Conservation (phyloP, 2,888 invertebrate genomes). For the Rhodophaea formosa region DNA sequence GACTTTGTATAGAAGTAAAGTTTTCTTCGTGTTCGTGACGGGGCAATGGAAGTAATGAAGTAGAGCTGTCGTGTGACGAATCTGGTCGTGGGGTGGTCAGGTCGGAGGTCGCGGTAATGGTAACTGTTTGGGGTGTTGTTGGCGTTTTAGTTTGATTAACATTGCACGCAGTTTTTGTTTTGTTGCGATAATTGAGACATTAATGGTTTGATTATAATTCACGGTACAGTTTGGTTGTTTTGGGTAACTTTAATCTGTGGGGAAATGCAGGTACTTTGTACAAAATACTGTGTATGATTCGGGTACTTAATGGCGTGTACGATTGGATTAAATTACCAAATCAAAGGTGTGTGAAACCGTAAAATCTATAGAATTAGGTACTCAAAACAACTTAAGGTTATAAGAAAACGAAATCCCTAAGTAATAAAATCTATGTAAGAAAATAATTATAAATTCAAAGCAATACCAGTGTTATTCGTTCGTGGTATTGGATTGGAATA, state of each 20-base stretch:
- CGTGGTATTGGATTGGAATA: too few relatives aligned
- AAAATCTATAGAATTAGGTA: too few relatives aligned
- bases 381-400: too few relatives aligned
- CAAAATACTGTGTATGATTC: too few relatives aligned
- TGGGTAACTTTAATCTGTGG: not conserved
- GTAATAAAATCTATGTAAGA: too few relatives aligned
- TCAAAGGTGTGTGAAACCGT: too few relatives aligned
- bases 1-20: not conserved
- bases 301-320: too few relatives aligned
- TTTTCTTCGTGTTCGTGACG: not conserved
- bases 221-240: not conserved
- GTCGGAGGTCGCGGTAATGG: slow-evolving; percentile 14
- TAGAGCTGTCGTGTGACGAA: slow-evolving; percentile 7
- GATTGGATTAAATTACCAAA: too few relatives aligned
- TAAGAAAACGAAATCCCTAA: too few relatives aligned
- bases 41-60: not conserved
- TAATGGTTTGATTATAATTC: not conserved
- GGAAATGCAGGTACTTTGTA: too few relatives aligned
- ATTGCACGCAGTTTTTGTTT: not conserved
- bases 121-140: not conserved
- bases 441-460: too few relatives aligned
- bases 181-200: not conserved
- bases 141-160: slow-evolving; percentile 12
- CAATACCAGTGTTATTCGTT: too few relatives aligned
- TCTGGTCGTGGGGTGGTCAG: slow-evolving; percentile 18